Evolutionary conservation across 2,113 vertebrate species (phyloP), one percentile per base, ranked within the genome.

Genomic region (Lamprologus sp.): DNA sequence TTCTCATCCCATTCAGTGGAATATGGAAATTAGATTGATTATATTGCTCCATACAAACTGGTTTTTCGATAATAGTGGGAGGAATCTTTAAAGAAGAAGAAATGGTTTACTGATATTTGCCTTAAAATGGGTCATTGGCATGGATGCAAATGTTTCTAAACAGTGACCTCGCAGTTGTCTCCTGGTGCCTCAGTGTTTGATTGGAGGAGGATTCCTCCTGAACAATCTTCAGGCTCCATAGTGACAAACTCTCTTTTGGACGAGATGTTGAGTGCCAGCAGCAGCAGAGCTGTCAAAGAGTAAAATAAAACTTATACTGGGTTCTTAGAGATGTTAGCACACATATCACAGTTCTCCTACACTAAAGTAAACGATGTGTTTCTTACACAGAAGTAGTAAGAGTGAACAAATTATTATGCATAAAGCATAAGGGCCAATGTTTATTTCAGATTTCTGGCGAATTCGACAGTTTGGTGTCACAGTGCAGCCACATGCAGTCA

Each of bases 181-280:
- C 93, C 93, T 84, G 75, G 90, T n/a, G 4, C 47, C 77, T 95
- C 94, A 19, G 7, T 87, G 91, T 94, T 92, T 15, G 88, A 93
- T 7, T 1, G 0, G 2, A 92, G 35, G 9, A 93, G 56, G 3
- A 19, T 77, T 23, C 87, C 49, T 79, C 13, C 87, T 14, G 47
- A 12, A n/a, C 4, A 14, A 11, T 35, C 5, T 2, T n/a, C 13
- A 5, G 23, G 2, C 53, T 23, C 26, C 7, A 90, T 10, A 31
- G 28, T 1, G 2, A 12, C 5, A 2, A 89, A 92, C 53, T 88
- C 8, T 51, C 70, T 45, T 70, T 86, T 90, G 70, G 26, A 84
- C 5, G 15, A 84, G 7, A 12, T 1, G 2, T 88, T 3, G 2
- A 53, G 5, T 1, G 55, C 12, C 49, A 92, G 3, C 49, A 93